Evolutionary conservation across 2,113 vertebrate genomes (phyloP), one percentile per base, ranked within the genome.

Genomic region (Paracyprichromis sp.): DNA sequence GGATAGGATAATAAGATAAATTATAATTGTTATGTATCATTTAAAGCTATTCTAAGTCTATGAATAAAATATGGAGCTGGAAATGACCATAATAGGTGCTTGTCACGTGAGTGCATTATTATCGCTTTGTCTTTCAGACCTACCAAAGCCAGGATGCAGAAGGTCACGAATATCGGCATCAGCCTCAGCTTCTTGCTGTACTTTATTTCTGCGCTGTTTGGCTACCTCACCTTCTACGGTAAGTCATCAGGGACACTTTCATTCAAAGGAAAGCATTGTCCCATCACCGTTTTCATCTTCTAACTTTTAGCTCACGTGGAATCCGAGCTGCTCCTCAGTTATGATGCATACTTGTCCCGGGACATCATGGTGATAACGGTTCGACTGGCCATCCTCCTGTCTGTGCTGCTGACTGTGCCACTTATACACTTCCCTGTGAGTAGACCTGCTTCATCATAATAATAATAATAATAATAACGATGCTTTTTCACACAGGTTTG

Each of bases 221-320:
- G 98, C 12, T 99, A 99, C 94, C 97, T 99, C 92, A 99, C 98
- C 36, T 99, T 99, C 96, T 99, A 98, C 71, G 95, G 99, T 99
- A 94, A 95, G 97, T 50, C 57, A 21, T n/a, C n/a, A 61, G 9
- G 17, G 47, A 88, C 83, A 76, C 40, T 50, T 5, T 80, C 31
- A 53, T 19, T n/a, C 24, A 24, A 38, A 21, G 59, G 4, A 73
- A 34, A n/a, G 13, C 19, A 26, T 50, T 31, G 26, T 16, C 7
- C 21, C 69, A 24, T 83, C 45, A 38, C 26, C 2, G 13, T 11
- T 43, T 26, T 43, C 45, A 16, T 88, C 86, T 66, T 50, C 80
- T 5, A 82, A 82, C 92, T 88, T 93, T 29, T 92, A 99, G 99
- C 94, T 90, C 95, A 96, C 47, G 98, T 98, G 92, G 94, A 97